phyloP scores from a whole-genome alignment of 1,140 invertebrate species.

The Rhyzopertha dominica region DNA sequence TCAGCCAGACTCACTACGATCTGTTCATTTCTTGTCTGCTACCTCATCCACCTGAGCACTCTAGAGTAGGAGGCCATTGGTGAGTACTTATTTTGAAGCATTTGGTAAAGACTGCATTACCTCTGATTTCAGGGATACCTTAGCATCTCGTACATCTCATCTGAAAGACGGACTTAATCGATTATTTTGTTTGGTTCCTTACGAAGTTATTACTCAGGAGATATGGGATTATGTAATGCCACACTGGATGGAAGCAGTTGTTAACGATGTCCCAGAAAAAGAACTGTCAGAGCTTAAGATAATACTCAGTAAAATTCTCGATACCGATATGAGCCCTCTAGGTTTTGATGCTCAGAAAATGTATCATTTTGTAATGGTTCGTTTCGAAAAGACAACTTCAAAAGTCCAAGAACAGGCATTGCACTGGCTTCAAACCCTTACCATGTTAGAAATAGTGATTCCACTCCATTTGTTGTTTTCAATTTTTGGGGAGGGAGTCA shows the following conservation, averaged over 20 bases:
- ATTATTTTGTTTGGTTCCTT: constrained; percentile 93
- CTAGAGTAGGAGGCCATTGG: constrained; percentile 91
- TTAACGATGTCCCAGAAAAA: constrained; percentile 89
- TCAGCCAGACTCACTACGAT: constrained; percentile 81
- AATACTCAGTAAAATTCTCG: constrained; percentile 92
- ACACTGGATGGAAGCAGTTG: constrained; percentile 96
- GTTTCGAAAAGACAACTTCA: constrained; percentile 79
- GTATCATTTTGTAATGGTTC: constrained; percentile 88
- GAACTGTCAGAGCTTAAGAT: constrained; percentile 89
- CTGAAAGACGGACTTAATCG: constrained; percentile 89
- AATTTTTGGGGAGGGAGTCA: constrained; percentile 82
- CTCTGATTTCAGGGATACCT: constrained; percentile 64
- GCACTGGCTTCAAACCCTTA: constrained; percentile 91
- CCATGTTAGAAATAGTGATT: constrained; percentile 83
- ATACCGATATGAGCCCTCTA: constrained; percentile 91
- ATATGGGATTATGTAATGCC: constrained; percentile 99
- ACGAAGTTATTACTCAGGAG: constrained; percentile 92
- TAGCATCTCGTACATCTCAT: constrained; percentile 86
- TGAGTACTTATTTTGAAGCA: constrained; percentile 44
- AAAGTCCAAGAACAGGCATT: constrained; percentile 91
- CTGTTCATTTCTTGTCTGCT: constrained; percentile 80
- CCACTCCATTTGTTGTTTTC: constrained; percentile 79
- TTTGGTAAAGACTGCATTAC: constrained; percentile 2
- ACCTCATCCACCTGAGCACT: constrained; percentile 84
- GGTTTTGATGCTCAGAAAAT: constrained; percentile 91